Conservation (phyloP, 2,888 invertebrate species). For the Stictocephala bisonia region DNA sequence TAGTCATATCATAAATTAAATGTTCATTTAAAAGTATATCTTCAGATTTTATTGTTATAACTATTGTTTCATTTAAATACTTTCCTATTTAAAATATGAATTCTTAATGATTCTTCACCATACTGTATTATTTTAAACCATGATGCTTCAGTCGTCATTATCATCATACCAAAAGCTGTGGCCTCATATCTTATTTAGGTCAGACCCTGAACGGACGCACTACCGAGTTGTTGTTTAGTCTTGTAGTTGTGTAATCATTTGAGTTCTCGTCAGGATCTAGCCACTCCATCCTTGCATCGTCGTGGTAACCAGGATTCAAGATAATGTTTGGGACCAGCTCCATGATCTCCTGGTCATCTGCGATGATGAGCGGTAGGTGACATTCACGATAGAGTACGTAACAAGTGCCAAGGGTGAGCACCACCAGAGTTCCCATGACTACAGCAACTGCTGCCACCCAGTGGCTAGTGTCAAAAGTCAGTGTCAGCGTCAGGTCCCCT, state of each 20-base stretch:
- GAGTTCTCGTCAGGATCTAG: slow-evolving; percentile 56
- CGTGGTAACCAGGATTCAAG: slow-evolving; percentile 88
- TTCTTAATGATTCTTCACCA: no score
- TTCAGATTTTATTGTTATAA: no score
- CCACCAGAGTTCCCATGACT: slow-evolving; percentile 87
- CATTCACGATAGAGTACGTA: slow-evolving; percentile 90
- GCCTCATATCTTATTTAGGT: no score
- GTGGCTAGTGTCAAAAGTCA: slow-evolving; percentile 86
- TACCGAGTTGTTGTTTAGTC: slow-evolving; percentile 56
- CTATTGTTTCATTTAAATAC: no score
- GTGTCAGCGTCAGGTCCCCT: no score
- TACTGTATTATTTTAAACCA: no score
- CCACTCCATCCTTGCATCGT: slow-evolving; percentile 63
- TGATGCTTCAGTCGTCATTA: no score
- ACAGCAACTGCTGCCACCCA: slow-evolving; percentile 90
- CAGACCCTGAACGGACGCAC: slow-evolving; percentile 54
- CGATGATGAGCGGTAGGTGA: slow-evolving; percentile 64
- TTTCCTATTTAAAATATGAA: no score
- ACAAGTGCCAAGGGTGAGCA: slow-evolving; percentile 87
- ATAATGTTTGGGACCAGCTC: slow-evolving; percentile 93
- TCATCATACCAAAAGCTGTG: no score
- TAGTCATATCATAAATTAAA: no score
- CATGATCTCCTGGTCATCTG: slow-evolving; percentile 83
- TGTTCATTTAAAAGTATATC: no score
- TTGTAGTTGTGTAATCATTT: slow-evolving; percentile 53